Percentiles rank a stretch among this genome's conserved stretches.
Conservation (phyloP, 2,888 invertebrate genomes). For the Drosophila tripunctata region DNA sequence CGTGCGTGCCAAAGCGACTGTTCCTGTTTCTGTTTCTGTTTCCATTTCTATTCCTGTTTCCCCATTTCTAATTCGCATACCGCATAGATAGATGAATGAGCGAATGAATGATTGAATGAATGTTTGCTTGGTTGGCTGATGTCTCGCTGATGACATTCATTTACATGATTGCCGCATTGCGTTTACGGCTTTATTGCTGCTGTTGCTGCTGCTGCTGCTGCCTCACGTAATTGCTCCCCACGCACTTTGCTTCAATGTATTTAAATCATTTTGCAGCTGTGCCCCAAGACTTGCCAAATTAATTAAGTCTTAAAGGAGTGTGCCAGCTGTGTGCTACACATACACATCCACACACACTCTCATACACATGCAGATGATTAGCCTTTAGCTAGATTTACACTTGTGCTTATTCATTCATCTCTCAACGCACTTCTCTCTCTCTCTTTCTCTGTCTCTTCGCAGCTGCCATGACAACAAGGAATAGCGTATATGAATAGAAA, state of each 20-base stretch:
- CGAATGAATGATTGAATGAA: conserved; percentile 20
- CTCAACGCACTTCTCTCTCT: conserved; percentile 7
- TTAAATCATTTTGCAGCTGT: conserved; percentile 58
- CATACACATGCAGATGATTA: conserved; percentile 30
- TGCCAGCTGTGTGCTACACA: conserved; percentile 37
- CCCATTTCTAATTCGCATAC: conserved; percentile 10
- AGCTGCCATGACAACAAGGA: conserved; percentile 31
- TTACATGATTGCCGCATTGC: conserved; percentile 82
- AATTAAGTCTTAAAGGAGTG: conserved; percentile 63
- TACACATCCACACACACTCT: conserved; percentile 10
- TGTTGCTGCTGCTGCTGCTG: conserved; percentile 41
- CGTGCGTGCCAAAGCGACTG: conserved; percentile 56
- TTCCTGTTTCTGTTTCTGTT: conserved; percentile 1
- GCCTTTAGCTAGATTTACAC: conserved; percentile 36
- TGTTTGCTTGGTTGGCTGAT: conserved; percentile 43
- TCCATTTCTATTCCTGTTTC: conserved; percentile 15
- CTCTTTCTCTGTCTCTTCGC: conserved; percentile 16
- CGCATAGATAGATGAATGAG: neutral
- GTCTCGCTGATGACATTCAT: conserved; percentile 68
- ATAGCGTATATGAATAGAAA: neutral
- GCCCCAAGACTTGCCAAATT: conserved; percentile 48
- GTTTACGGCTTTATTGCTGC: conserved; percentile 59
- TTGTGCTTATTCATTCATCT: conserved; percentile 41
- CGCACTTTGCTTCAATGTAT: conserved; percentile 33
- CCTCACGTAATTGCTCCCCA: conserved; percentile 52